These are phyloP conservation scores for Chelmon rostratus DNA, from an alignment of 2,797 vertebrate species.

Conservation along the genomic window DNA sequence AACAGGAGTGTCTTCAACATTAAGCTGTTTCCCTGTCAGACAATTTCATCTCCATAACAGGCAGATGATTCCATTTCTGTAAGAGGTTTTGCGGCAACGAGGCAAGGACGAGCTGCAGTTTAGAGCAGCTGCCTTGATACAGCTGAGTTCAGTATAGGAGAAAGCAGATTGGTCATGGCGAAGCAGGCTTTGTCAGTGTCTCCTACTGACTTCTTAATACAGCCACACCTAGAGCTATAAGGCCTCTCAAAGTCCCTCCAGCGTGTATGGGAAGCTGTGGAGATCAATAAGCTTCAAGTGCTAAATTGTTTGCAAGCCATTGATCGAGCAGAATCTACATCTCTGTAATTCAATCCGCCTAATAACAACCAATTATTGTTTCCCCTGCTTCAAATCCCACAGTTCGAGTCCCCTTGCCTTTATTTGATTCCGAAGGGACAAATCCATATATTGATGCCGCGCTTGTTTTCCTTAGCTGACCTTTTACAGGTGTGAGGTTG, in stretches of 20 bases:
- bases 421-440: conserved; percentile 62
- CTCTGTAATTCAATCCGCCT: conserved; percentile 67
- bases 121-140: conserved; percentile 33
- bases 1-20: conserved; percentile 34
- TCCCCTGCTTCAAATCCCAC: conserved; percentile 53
- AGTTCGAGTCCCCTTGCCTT: conserved; percentile 40
- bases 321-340: conserved; percentile 69
- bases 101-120: conserved; percentile 20
- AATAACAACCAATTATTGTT: conserved; percentile 74
- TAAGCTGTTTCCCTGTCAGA: conserved; percentile 44
- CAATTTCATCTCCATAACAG: conserved; percentile 52
- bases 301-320: conserved; percentile 72
- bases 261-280: conserved; percentile 51
- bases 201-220: conserved; percentile 45
- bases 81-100: conserved; percentile 29
- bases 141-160: conserved; percentile 28
- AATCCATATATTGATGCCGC: conserved; percentile 74
- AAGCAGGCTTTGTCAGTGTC: conserved; percentile 46
- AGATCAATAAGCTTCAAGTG: conserved; percentile 72
- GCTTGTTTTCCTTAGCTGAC: conserved; percentile 73
- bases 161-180: conserved; percentile 19
- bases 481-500: conserved; percentile 53
- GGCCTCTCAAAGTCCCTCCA: conserved; percentile 55
- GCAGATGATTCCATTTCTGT: conserved; percentile 42
- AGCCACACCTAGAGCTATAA: conserved; percentile 58